These are phyloP conservation scores for Drosophila pseudotakahashii DNA, from an alignment of 2,888 invertebrate genomes.

Conservation along the genomic window DNA sequence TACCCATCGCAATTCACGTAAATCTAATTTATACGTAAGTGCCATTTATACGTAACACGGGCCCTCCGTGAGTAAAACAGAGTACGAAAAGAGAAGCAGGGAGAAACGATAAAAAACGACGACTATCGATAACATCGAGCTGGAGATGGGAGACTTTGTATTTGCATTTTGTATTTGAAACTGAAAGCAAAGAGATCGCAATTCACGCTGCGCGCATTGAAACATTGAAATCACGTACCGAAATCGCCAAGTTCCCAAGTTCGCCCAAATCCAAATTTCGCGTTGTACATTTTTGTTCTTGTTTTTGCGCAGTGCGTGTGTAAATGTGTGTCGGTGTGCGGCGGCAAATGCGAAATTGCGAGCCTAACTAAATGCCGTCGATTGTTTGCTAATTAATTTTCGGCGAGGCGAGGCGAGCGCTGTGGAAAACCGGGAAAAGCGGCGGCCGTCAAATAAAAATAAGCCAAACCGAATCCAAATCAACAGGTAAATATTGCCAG, in stretches of 20 bases:
- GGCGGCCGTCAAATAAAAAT: conserved; percentile 6
- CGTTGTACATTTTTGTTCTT: conserved; percentile 6
- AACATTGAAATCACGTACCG: background rate
- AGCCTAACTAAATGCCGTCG: no score
- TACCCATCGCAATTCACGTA: conserved; percentile 3
- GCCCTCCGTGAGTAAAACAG: no score
- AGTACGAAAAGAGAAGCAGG: no score
- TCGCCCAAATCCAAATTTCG: no score
- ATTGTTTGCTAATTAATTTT: conserved; percentile 9
- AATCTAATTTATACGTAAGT: no score
- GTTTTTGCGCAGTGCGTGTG: conserved; percentile 15
- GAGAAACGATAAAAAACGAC: no score
- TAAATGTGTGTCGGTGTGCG: conserved; percentile 22
- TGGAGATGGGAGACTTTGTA: no score
- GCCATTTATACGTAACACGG: no score
- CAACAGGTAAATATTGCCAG: conserved; percentile 66
- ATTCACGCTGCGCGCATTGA: conserved; percentile 10
- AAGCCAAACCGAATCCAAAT: conserved; percentile 37
- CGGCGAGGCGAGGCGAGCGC: conserved; percentile 4
- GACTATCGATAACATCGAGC: no score
- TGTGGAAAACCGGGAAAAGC: conserved; percentile 20
- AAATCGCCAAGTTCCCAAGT: background rate
- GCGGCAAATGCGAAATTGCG: conserved; percentile 27
- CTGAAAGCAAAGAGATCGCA: no score
- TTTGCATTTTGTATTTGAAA: no score